phyloP scores from a whole-genome alignment of 2,797 vertebrate species.

The Pristis pectinata region DNA sequence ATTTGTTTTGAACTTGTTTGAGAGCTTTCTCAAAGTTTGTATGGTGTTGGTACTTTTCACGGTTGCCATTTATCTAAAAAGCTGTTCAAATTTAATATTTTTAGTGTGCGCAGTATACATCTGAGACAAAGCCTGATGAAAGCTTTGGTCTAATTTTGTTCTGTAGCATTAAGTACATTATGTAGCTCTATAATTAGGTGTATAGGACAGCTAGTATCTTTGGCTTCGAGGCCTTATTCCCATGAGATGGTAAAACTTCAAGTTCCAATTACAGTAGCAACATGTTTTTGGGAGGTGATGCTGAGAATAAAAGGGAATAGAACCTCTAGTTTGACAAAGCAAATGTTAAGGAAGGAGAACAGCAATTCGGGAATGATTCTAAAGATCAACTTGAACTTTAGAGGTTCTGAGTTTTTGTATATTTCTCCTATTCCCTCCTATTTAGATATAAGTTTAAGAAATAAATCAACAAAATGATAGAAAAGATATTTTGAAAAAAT shows the following conservation, averaged over 20 bases:
- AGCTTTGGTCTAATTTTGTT: conserved; percentile 14
- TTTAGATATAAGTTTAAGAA: conserved; percentile 3
- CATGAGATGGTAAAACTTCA: not conserved
- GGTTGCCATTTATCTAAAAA: not conserved
- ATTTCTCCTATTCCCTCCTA: not conserved
- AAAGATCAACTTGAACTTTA: not conserved
- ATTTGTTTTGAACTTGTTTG: not conserved
- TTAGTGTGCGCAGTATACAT: not conserved
- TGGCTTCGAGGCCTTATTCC: conserved; percentile 5
- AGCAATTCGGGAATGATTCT: not conserved
- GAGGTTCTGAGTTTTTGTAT: not conserved
- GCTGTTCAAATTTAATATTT: not conserved
- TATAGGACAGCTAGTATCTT: not conserved
- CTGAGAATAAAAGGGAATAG: too few relatives aligned
- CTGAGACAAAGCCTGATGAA: not conserved
- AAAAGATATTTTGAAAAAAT: too few relatives aligned
- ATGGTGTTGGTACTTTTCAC: not conserved
- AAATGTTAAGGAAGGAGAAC: not conserved
- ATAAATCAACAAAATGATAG: not conserved
- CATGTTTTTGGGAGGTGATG: not conserved
- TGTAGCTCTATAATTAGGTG: conserved; percentile 23
- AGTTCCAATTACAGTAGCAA: conserved; percentile 3
- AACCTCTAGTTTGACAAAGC: not conserved
- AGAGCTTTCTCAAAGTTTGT: not conserved
- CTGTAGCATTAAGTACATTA: not conserved